phyloP scores from a whole-genome alignment of 1,140 invertebrate species.

The Pogonus chalceus region DNA sequence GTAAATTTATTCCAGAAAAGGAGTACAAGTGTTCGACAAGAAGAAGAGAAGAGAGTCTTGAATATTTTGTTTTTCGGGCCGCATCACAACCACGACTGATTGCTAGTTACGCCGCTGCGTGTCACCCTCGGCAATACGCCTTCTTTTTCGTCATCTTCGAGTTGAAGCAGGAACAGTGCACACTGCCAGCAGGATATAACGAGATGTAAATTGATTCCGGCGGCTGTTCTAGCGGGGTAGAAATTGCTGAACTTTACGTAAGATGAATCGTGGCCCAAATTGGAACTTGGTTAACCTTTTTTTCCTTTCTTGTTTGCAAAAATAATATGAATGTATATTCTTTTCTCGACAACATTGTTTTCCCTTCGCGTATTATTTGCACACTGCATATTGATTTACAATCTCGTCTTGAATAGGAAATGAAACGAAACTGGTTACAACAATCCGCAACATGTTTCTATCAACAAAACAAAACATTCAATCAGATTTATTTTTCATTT shows the following conservation, averaged over 20 bases:
- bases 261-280: conserved; percentile 1
- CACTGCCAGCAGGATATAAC: neutral
- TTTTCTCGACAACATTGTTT: conserved; percentile 2
- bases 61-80: too few species aligned
- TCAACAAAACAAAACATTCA: too few species aligned
- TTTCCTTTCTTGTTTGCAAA: conserved; percentile 6
- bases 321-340: neutral
- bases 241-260: conserved; percentile 7
- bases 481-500: too few species aligned
- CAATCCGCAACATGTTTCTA: neutral
- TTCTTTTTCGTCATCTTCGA: too few species aligned
- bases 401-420: neutral
- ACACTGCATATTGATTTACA: neutral
- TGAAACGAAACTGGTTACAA: neutral
- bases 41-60: too few species aligned
- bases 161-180: too few species aligned
- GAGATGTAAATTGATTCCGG: conserved; percentile 3
- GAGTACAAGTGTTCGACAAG: too few species aligned
- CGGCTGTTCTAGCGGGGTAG: neutral
- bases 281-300: conserved; percentile 3
- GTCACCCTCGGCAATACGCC: too few species aligned
- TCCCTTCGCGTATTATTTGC: neutral
- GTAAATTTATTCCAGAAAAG: too few species aligned
- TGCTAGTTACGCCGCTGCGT: too few species aligned
- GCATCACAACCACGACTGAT: too few species aligned